phyloP scores from a whole-genome alignment of 2,113 vertebrate genomes.

The Coregonus clupeaformis region DNA sequence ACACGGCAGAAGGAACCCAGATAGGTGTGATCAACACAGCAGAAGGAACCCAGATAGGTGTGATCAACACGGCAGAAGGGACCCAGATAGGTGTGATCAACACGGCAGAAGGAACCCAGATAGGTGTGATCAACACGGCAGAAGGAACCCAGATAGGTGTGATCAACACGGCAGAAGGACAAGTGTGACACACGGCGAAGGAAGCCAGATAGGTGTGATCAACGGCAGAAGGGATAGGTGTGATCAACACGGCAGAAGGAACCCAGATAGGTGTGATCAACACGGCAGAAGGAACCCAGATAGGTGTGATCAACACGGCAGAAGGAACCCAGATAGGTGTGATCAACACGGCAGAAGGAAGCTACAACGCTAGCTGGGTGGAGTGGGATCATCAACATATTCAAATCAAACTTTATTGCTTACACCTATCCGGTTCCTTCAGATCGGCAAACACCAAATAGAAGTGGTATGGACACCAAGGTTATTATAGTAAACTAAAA shows the following conservation, averaged over 20 bases:
- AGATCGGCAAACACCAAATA: not conserved
- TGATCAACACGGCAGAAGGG: no score
- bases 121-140: no score
- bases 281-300: slow-evolving; percentile 35
- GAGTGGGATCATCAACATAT: slow-evolving; percentile 37
- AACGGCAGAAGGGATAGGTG: slow-evolving; percentile 35
- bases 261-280: slow-evolving; percentile 38
- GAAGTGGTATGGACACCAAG: slow-evolving; percentile 14
- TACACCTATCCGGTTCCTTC: slow-evolving; percentile 42
- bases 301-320: slow-evolving; percentile 39
- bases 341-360: slow-evolving; percentile 28
- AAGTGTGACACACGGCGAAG: no score
- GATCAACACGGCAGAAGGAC: no score
- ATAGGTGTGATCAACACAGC: no score
- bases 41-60: no score
- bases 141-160: slow-evolving; percentile 34
- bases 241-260: slow-evolving; percentile 42
- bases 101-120: slow-evolving; percentile 30
- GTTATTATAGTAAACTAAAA: not conserved
- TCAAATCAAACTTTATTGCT: slow-evolving; percentile 26
- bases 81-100: no score
- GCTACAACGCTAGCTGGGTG: slow-evolving; percentile 33
- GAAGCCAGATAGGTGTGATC: slow-evolving; percentile 39
- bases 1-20: slow-evolving; percentile 30
- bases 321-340: no score